These are phyloP conservation scores for Hypomecis atomaria DNA, from an alignment of 2,888 invertebrate species.

Conservation along the genomic window DNA sequence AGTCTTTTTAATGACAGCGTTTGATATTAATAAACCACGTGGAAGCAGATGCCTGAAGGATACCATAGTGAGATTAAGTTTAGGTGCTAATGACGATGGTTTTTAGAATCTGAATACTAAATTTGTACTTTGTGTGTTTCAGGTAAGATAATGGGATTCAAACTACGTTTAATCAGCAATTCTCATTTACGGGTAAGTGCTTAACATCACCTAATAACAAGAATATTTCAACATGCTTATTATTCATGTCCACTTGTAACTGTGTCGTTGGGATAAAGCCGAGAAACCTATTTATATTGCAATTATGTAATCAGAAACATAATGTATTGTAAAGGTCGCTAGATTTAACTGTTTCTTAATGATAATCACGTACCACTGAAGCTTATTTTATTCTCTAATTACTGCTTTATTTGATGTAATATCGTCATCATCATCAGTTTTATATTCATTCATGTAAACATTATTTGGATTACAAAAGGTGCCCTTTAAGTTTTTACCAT, in stretches of 20 bases:
- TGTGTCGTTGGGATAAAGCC: conserved; percentile 22
- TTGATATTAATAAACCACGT: conserved; percentile 71
- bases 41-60: conserved; percentile 56
- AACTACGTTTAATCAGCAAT: conserved; percentile 2
- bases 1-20: conserved; percentile 70
- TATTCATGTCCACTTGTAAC: conserved; percentile 9
- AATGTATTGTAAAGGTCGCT: conserved; percentile 17
- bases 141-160: conserved; percentile 50
- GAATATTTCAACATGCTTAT: conserved; percentile 23
- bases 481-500: too few relatives aligned
- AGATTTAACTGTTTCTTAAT: conserved; percentile 11
- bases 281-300: conserved; percentile 21
- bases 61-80: conserved; percentile 45
- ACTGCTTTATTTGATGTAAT: conserved; percentile 3
- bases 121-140: conserved; percentile 47
- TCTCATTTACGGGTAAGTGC: conserved; percentile 23
- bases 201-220: conserved; percentile 14
- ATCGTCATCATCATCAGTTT: background rate
- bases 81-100: conserved; percentile 3
- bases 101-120: conserved; percentile 6
- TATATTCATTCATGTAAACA: too few relatives aligned
- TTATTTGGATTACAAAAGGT: background rate
- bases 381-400: conserved; percentile 9
- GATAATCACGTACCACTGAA: conserved; percentile 8
- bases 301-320: conserved; percentile 14